Conservation (phyloP, 2,888 invertebrate species). For the Scaptomyza caliginosa region DNA sequence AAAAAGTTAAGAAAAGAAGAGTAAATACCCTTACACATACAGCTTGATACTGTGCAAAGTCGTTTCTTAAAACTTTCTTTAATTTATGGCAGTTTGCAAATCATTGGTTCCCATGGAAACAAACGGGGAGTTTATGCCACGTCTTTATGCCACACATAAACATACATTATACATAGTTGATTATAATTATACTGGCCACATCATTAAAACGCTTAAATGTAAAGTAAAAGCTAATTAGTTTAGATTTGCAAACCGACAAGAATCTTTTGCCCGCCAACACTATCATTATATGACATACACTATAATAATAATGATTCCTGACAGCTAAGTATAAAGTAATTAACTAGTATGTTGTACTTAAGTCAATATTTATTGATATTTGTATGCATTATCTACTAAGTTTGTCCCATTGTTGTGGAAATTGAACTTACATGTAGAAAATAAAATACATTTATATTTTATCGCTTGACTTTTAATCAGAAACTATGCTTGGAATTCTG, state of each 20-base stretch:
- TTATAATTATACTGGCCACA: background rate
- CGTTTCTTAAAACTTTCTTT: background rate
- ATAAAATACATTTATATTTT: slow-evolving; percentile 1
- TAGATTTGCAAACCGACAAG: slow-evolving; percentile 13
- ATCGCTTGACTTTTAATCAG: slow-evolving; percentile 14
- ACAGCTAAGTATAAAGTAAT: slow-evolving; percentile 3
- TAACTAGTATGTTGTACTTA: background rate
- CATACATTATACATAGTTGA: background rate
- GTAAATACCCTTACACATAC: too few relatives aligned
- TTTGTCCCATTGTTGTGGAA: slow-evolving; percentile 1
- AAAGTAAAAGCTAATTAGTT: background rate
- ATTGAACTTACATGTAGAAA: slow-evolving; percentile 15
- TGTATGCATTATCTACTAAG: background rate
- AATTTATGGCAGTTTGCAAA: background rate
- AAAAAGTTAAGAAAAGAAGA: background rate
- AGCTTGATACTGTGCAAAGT: background rate
- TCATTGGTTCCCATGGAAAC: background rate
- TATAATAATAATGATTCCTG: background rate
- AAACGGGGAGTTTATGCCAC: background rate
- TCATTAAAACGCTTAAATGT: slow-evolving; percentile 4
- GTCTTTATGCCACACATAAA: background rate
- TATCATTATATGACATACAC: background rate
- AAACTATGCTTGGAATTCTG: slow-evolving; percentile 1
- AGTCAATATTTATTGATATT: slow-evolving; percentile 10
- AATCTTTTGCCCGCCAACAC: too few relatives aligned